phyloP scores from a whole-genome alignment of 2,797 vertebrate species.

The Catamblyrhynchus diadema region DNA sequence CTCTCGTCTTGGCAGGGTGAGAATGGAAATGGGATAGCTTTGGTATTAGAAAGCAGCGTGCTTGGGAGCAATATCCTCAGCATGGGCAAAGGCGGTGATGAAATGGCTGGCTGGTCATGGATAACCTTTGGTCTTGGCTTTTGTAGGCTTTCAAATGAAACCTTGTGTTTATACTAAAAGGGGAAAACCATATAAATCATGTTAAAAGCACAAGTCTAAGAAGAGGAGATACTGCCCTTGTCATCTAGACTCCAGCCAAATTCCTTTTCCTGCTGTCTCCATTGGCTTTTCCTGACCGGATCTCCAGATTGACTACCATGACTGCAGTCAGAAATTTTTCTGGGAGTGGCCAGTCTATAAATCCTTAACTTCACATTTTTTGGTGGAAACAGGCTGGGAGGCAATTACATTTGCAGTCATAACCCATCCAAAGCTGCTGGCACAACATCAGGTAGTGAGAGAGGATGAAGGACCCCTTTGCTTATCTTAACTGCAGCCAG shows the following conservation, averaged over 20 bases:
- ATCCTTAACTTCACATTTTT: not conserved
- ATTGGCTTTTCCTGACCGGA: fast-evolving
- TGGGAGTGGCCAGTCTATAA: not conserved
- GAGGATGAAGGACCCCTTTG: not conserved
- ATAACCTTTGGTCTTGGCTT: not conserved
- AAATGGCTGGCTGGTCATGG: not conserved
- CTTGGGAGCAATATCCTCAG: not conserved
- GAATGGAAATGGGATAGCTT: not conserved
- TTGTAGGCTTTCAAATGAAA: constrained; percentile 2
- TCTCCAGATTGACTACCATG: not conserved
- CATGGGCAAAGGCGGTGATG: not conserved
- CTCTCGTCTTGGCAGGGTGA: not conserved
- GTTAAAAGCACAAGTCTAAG: not conserved
- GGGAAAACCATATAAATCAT: not conserved
- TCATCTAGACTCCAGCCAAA: not conserved
- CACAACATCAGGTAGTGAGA: not conserved
- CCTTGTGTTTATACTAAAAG: not conserved
- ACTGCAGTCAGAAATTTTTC: not conserved
- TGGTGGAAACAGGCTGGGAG: not conserved
- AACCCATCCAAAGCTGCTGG: not conserved
- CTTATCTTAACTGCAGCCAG: not conserved
- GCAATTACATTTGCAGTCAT: not conserved
- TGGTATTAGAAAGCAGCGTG: not conserved
- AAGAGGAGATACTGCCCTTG: not conserved
- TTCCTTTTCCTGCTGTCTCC: not conserved